phyloP scores from a whole-genome alignment of 2,888 invertebrate species.

The Agapostemon virescens region DNA sequence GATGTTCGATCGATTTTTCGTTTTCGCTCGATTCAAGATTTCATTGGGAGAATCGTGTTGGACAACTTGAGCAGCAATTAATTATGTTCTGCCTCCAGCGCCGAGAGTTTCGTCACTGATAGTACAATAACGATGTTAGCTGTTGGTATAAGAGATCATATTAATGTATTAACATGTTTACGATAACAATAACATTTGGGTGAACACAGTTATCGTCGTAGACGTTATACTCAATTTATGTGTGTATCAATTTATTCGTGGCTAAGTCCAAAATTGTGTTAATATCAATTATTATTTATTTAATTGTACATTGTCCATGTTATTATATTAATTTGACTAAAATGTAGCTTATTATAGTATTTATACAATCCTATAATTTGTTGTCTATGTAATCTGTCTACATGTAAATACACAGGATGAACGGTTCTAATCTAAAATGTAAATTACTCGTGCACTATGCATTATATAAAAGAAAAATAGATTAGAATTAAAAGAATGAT shows the following conservation, averaged over 20 bases:
- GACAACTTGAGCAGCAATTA: not conserved
- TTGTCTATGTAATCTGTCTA: too few relatives aligned
- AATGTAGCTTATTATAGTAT: not conserved
- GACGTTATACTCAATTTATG: not conserved
- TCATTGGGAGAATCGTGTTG: constrained; percentile 4
- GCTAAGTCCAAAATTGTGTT: not conserved
- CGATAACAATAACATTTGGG: not conserved
- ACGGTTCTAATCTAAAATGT: too few relatives aligned
- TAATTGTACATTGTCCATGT: not conserved
- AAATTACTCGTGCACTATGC: too few relatives aligned
- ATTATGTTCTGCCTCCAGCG: not conserved
- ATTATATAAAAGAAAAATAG: too few relatives aligned
- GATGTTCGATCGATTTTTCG: constrained; percentile 1
- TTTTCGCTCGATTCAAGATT: constrained; percentile 6
- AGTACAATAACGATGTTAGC: not conserved
- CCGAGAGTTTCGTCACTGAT: not conserved
- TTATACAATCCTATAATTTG: not conserved
- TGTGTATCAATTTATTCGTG: not conserved
- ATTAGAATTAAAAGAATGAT: too few relatives aligned
- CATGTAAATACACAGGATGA: too few relatives aligned
- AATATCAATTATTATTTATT: not conserved
- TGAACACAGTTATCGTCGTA: not conserved
- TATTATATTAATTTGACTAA: not conserved
- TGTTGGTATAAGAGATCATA: not conserved
- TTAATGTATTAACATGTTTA: too few relatives aligned